Evolutionary conservation across 2,797 vertebrate species (phyloP).

Genomic region (Muscicapa comitata): DNA sequence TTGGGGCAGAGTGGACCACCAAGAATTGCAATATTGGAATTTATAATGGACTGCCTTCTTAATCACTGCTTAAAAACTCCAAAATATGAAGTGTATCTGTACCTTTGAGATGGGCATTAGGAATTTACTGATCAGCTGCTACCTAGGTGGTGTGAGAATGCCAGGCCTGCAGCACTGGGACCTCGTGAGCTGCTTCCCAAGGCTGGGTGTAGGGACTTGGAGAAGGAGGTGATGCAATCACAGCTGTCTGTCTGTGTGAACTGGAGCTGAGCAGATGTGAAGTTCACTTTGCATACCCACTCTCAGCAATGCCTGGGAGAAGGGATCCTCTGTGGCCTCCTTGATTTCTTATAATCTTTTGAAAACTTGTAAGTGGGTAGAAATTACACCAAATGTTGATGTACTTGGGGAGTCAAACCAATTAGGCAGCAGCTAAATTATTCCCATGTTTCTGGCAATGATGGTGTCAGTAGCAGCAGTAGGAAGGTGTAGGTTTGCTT

Average conservation of each 20-base stretch:
- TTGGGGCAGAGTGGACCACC: background rate
- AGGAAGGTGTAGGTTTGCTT: background rate
- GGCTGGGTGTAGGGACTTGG: no score
- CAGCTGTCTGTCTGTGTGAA: background rate
- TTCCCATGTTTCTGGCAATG: accelerated
- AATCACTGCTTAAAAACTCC: background rate
- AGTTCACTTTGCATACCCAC: accelerated
- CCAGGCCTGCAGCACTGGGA: background rate
- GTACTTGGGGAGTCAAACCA: background rate
- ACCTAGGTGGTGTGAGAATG: background rate
- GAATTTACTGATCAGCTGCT: background rate
- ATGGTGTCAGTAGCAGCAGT: background rate
- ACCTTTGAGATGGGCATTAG: background rate
- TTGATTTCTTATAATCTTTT: accelerated
- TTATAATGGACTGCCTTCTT: background rate
- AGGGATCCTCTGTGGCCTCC: background rate
- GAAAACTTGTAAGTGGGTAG: background rate
- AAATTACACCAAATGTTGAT: accelerated
- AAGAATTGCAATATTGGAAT: background rate
- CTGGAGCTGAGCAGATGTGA: background rate
- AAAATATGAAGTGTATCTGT: background rate
- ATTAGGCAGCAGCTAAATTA: background rate
- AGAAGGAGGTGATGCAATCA: background rate
- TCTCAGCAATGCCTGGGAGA: background rate
- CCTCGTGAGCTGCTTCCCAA: background rate